A percentile compares a stretch with the other conserved stretches of the same genome.
These are phyloP conservation scores for Numenius phaeopus DNA, from an alignment of 2,797 vertebrate species.

Conservation along the genomic window DNA sequence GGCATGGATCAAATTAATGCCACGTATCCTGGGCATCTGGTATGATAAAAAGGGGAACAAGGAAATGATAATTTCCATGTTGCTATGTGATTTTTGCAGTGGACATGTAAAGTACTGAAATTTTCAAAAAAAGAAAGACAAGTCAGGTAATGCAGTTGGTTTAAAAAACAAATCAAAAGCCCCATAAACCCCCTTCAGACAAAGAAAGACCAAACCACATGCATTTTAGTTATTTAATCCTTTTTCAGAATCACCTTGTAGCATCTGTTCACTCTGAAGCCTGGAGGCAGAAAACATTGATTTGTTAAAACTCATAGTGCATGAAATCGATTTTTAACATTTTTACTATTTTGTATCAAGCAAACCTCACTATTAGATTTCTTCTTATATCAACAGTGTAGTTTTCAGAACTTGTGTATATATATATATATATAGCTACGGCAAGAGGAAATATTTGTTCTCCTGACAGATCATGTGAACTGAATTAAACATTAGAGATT, in stretches of 20 bases:
- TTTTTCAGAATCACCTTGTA: conserved; percentile 16
- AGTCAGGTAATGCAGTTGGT: neutral
- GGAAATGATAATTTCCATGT: neutral
- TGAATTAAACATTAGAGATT: neutral
- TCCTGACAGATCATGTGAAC: neutral
- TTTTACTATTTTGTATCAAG: neutral
- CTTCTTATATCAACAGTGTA: neutral
- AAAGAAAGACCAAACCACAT: neutral
- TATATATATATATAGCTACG: neutral
- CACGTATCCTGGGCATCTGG: neutral
- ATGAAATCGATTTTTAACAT: conserved; percentile 4
- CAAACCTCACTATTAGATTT: neutral
- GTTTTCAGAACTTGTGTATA: neutral
- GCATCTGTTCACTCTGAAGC: neutral
- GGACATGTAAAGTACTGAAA: neutral
- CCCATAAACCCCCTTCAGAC: neutral
- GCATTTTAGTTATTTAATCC: neutral
- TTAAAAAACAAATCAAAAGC: neutral
- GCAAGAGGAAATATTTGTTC: neutral
- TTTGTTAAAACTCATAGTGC: conserved; percentile 34
- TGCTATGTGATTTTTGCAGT: neutral
- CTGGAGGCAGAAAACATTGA: neutral
- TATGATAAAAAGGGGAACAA: neutral
- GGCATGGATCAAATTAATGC: neutral
- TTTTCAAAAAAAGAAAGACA: neutral